Base-by-base conservation (phyloP, 2,797 vertebrate genomes). In the Numenius phaeopus region DNA sequence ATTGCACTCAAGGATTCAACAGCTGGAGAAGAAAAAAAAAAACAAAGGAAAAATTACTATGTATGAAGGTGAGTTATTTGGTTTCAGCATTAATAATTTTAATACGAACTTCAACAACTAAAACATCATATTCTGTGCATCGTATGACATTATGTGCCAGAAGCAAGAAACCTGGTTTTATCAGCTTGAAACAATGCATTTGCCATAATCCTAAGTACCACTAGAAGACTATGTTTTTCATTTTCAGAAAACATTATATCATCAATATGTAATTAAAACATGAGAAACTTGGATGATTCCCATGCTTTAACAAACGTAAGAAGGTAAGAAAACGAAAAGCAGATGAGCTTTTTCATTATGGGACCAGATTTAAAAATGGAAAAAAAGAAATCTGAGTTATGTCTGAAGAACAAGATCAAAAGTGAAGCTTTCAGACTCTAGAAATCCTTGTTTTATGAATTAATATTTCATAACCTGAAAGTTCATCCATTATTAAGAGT, bases 401-500 rank as follows among this genome's bases (percentile, higher is more conserved):
- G 2, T 34, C 62, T 70, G 50, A 29, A 87, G 58, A 70, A 76
- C 11, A 47, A 73, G 52, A 72, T 77, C 8, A 83, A 62, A 92
- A 70, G 2, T 64, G 30, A 92, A 80, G 8, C 14, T 80, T 87
- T 70, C 50, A 50, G 11, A 54, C 13, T 65, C 14, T 47, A 62
- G 23, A 85, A 76, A 77, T 80, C 50, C 29, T 69, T 89, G 23
- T 50, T 72, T 87, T 69, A 88, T 40, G 6, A 89, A 83, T 87
- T 73, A 87, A 62, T 83, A 70, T 89, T 95, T 85, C 9, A 77
- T 87, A 91, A 77, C 8, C 39, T 80, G 37, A 80, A 80, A 83
- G 4, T 80, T 87, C 42, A 83, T 95, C 50, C 26, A 89, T 83
- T 95, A 69, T 95, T 96, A 85, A 96, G 34, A 83, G 5, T 65